A percentile compares a stretch with the other conserved stretches of the same genome.
These are phyloP conservation scores for Pogonus chalceus DNA, from an alignment of 1,140 invertebrate species.

Conservation along the genomic window DNA sequence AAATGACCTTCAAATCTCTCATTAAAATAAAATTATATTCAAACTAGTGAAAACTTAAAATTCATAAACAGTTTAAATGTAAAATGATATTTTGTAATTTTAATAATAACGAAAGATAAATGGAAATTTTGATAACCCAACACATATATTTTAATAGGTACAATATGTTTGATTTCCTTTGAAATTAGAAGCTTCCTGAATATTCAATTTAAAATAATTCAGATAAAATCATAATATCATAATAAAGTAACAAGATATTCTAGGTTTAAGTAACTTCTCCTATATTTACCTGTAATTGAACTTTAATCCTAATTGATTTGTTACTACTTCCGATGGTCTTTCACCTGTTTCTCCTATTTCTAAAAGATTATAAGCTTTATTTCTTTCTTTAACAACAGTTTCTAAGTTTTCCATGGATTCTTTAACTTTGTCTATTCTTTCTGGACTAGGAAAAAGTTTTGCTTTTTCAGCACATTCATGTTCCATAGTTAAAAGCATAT, in stretches of 20 bases:
- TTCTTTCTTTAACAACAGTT: conserved; percentile 82
- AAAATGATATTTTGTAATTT: too few relatives aligned
- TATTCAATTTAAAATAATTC: too few relatives aligned
- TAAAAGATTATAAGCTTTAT: conserved; percentile 78
- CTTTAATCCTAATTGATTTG: conserved; percentile 49
- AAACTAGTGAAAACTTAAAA: too few relatives aligned
- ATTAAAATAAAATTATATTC: too few relatives aligned
- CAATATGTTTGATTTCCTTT: too few relatives aligned
- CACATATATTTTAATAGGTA: too few relatives aligned
- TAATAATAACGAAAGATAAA: too few relatives aligned
- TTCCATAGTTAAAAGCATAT: conserved; percentile 97
- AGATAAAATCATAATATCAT: too few relatives aligned
- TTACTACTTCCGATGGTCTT: conserved; percentile 47
- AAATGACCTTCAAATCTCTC: too few relatives aligned
- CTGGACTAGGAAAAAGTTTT: conserved; percentile 83
- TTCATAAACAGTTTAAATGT: too few relatives aligned
- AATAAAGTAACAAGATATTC: neutral
- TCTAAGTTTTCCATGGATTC: conserved; percentile 95
- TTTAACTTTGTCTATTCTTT: conserved; percentile 90
- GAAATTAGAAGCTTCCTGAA: too few relatives aligned
- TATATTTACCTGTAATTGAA: conserved; percentile 36
- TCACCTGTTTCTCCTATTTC: conserved; percentile 85
- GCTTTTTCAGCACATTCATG: conserved; percentile 59
- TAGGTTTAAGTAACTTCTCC: conserved; percentile 31
- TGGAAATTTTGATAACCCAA: too few relatives aligned